These are phyloP conservation scores for Noctua fimbriata DNA, from an alignment of 2,888 invertebrate genomes.

Conservation along the genomic window DNA sequence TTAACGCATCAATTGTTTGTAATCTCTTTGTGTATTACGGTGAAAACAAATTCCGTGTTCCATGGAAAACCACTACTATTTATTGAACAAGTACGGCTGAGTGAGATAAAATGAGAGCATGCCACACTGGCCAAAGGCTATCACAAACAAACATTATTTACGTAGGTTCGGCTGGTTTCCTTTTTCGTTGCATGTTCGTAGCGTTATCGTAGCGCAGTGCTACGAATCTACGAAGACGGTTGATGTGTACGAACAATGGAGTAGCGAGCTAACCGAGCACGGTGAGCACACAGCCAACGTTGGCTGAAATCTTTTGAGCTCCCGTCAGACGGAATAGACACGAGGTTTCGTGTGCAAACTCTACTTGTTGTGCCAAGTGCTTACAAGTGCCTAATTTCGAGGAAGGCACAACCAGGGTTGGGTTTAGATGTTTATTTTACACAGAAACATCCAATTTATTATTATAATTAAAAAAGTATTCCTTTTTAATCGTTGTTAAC, in stretches of 20 bases:
- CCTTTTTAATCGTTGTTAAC: conserved; percentile 46
- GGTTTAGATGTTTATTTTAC: conserved; percentile 52
- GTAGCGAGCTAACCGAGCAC: conserved; percentile 77
- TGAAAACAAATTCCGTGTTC: conserved; percentile 20
- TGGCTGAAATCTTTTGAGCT: conserved; percentile 82
- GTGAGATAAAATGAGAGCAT: conserved; percentile 42
- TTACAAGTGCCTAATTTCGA: conserved; percentile 73
- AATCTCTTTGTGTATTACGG: conserved; percentile 46
- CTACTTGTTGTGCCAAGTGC: conserved; percentile 74
- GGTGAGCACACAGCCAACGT: conserved; percentile 73
- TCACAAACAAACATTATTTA: conserved; percentile 66
- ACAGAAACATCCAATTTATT: conserved; percentile 36
- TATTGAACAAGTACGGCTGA: conserved; percentile 31
- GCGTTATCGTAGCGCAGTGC: conserved; percentile 71
- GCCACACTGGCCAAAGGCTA: conserved; percentile 59
- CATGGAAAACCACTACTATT: conserved; percentile 31
- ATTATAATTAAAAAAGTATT: conserved; percentile 37
- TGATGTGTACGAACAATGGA: conserved; percentile 80
- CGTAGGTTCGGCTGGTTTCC: conserved; percentile 52
- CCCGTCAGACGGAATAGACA: conserved; percentile 77
- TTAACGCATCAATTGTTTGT: conserved; percentile 56
- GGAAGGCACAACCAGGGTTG: conserved; percentile 48
- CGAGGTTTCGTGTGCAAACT: conserved; percentile 76
- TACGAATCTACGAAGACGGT: conserved; percentile 69
- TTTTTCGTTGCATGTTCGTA: conserved; percentile 66